A percentile compares a stretch with the other conserved stretches of the same genome.
Evolutionary conservation across 1,140 invertebrate genomes (phyloP).

Genomic region (Drosophila saltans): DNA sequence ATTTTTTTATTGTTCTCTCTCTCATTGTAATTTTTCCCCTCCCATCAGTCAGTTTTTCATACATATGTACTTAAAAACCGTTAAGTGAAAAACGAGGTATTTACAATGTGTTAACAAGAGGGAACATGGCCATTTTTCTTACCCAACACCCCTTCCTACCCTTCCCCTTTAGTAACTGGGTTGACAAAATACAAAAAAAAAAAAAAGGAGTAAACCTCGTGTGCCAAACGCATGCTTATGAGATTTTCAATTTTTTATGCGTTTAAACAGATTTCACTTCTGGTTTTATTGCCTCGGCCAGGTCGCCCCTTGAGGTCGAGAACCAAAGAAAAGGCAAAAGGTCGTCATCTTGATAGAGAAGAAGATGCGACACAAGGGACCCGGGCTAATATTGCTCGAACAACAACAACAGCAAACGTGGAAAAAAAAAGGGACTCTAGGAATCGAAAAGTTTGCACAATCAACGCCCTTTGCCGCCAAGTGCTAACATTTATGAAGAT

Average conservation of each 20-base stretch:
- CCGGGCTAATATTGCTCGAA: conserved; percentile 64
- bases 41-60: neutral
- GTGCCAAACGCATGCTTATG: conserved; percentile 79
- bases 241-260: conserved; percentile 82
- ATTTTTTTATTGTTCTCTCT: neutral
- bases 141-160: conserved; percentile 38
- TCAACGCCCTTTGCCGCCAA: conserved; percentile 55
- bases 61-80: conserved; percentile 76
- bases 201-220: conserved; percentile 43
- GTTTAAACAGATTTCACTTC: conserved; percentile 79
- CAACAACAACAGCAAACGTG: neutral
- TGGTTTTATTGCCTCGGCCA: conserved; percentile 60
- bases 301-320: conserved; percentile 18
- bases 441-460: conserved; percentile 38
- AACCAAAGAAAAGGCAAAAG: conserved; percentile 49
- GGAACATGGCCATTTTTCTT: conserved; percentile 75
- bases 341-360: conserved; percentile 76
- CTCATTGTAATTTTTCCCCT: neutral
- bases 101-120: conserved; percentile 82
- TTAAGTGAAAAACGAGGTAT: conserved; percentile 83
- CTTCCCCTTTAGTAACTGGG: neutral
- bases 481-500: conserved; percentile 82
- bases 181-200: conserved; percentile 1
- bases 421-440: conserved; percentile 24
- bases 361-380: conserved; percentile 77